Base-by-base conservation (phyloP, 1,140 invertebrate genomes). In the Metopolophium dirhodum region DNA sequence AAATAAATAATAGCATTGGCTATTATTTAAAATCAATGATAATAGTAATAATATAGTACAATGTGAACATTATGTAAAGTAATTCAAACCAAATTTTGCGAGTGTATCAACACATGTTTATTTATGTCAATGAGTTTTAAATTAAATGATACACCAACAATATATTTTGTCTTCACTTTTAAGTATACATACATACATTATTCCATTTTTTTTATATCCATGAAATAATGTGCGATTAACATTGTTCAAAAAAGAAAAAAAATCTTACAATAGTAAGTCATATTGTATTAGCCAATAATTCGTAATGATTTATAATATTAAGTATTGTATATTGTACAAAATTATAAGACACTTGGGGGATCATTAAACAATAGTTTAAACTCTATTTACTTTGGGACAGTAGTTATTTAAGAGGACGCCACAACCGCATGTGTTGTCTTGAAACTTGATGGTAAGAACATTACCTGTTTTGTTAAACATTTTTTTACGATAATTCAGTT, bases 51-150 rank as follows among this genome's bases (percentile, higher is more conserved):
- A 82, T 82, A 82, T 45, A 30, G 3, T 86, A 30, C n/a, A 77
- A 22, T 83, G 22, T 83, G 7, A 83, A 83, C 35, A 37, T 83
- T 45, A 30, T 85, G 9, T 26, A 85, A 85, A 26, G 23, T 88
- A 35, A 35, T 88, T 23, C 2, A 51, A 88, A 57, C 22, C 20
- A n/a, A 57, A 57, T 89, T 57, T 89, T 51, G 49, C 2, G 18
- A n/a, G 18, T 88, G 47, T 54, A 89, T 89, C n/a, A 89, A 35
- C 86, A 35, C 23, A 57, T 89, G 35, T 57, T 57, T 89, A 87
- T 49, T 87, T 35, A 87, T 20, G 37, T 86, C 37, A 86, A 86
- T 87, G 11, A 51, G 47, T 89, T 18, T 37, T 57, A 89, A 57
- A 89, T 89, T 35, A 89, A 87, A 89, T 2, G 37, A 89, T 51